A percentile compares a stretch with the other conserved stretches of the same genome.
phyloP scores from a whole-genome alignment of 2,888 invertebrate species.

The Pediacus dermestoides region DNA sequence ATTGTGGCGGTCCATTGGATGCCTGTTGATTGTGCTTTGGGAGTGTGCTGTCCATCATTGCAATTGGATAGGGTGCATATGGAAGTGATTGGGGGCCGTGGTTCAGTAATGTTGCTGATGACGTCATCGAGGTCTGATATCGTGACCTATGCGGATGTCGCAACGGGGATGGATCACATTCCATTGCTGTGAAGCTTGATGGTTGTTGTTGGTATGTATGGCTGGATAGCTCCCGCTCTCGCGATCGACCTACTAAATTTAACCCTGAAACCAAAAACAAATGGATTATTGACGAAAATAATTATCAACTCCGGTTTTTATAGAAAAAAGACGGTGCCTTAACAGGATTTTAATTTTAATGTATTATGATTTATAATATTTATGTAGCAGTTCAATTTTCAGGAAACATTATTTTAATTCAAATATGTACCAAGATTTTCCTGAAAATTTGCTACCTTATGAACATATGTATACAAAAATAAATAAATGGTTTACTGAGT shows the following conservation, averaged over 20 bases:
- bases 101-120: conserved; percentile 47
- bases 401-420: no score
- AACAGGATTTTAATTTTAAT: no score
- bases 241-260: conserved; percentile 50
- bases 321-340: no score
- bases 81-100: conserved; percentile 48
- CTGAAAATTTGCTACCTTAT: no score
- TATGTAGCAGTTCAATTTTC: no score
- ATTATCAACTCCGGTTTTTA: no score
- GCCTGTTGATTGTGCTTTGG: conserved; percentile 23
- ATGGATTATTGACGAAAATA: conserved; percentile 1
- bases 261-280: conserved; percentile 44
- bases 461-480: no score
- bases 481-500: no score
- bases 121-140: conserved; percentile 41
- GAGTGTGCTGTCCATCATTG: conserved; percentile 32
- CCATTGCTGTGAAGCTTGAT: conserved; percentile 60
- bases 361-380: no score
- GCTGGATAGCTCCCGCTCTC: conserved; percentile 44
- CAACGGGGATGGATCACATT: conserved; percentile 69
- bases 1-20: conserved; percentile 27
- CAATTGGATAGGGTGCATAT: conserved; percentile 47
- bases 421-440: no score
- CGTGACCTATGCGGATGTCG: conserved; percentile 33
- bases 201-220: conserved; percentile 36